Percentiles rank a stretch among this genome's conserved stretches.
Conservation (phyloP, 2,113 vertebrate genomes). For the Sphyrna mokarran region DNA sequence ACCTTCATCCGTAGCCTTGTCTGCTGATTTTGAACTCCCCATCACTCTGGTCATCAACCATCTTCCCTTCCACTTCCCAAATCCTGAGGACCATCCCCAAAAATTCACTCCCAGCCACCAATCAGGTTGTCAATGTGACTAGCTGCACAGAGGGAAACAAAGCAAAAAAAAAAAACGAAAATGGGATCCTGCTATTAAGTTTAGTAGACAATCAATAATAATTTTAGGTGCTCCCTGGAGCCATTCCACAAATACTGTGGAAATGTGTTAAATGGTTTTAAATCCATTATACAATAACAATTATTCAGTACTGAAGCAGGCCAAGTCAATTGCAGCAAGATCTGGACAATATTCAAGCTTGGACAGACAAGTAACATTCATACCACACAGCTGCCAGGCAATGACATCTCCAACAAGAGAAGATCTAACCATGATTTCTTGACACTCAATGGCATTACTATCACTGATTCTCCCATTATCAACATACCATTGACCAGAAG, state of each 20-base stretch:
- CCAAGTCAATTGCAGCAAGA: too few species aligned
- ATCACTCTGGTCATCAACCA: background rate
- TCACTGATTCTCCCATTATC: too few species aligned
- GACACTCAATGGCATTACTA: too few species aligned
- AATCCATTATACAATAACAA: background rate
- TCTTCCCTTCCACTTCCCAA: background rate
- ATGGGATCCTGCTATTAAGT: background rate
- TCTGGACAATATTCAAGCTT: too few species aligned
- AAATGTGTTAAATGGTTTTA: background rate
- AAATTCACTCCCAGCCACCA: background rate
- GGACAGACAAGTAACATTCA: too few species aligned
- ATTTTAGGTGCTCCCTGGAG: background rate
- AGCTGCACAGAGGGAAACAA: background rate
- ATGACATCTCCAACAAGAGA: too few species aligned
- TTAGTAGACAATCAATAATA: background rate
- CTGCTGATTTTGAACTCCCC: background rate
- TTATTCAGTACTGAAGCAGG: too few species aligned
- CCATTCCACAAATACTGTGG: background rate
- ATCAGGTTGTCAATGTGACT: background rate
- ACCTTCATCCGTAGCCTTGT: background rate
- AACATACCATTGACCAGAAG: too few species aligned
- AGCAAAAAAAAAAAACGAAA: background rate
- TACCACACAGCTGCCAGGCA: too few species aligned
- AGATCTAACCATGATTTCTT: too few species aligned
- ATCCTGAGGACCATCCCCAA: background rate